A percentile compares a stretch with the other conserved stretches of the same genome.
Evolutionary conservation across 2,113 vertebrate genomes (phyloP).

Genomic region (Microcebus ravelobensis): DNA sequence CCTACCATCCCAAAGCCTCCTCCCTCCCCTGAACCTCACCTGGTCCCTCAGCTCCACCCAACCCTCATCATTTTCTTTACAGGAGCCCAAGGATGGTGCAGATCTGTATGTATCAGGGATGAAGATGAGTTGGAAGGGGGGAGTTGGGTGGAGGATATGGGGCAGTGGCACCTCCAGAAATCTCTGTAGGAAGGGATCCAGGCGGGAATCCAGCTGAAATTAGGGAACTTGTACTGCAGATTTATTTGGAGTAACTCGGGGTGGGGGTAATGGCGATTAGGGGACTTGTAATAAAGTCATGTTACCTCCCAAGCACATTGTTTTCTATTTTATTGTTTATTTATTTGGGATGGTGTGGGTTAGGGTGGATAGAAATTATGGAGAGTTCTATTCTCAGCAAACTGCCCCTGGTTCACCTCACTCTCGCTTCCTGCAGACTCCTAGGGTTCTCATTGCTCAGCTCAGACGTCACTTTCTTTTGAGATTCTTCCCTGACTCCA

Average conservation of each 20-base stretch:
- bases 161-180: background rate
- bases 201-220: background rate
- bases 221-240: background rate
- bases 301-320: background rate
- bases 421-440: background rate
- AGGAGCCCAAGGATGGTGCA: background rate
- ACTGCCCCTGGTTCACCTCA: background rate
- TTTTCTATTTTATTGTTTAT: background rate
- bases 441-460: background rate
- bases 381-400: background rate
- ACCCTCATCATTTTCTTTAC: background rate
- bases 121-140: background rate
- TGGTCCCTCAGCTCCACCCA: background rate
- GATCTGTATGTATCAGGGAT: background rate
- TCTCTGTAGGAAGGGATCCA: background rate
- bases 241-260: background rate
- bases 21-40: background rate
- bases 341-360: background rate
- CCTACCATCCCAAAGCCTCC: background rate
- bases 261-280: background rate
- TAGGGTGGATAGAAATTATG: background rate
- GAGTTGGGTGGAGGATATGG: background rate
- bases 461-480: background rate
- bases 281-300: background rate
- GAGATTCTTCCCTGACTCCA: background rate